A percentile compares a stretch with the other conserved stretches of the same genome.
Evolutionary conservation across 2,797 vertebrate species (phyloP).

Genomic region (Darevskia nairensis): DNA sequence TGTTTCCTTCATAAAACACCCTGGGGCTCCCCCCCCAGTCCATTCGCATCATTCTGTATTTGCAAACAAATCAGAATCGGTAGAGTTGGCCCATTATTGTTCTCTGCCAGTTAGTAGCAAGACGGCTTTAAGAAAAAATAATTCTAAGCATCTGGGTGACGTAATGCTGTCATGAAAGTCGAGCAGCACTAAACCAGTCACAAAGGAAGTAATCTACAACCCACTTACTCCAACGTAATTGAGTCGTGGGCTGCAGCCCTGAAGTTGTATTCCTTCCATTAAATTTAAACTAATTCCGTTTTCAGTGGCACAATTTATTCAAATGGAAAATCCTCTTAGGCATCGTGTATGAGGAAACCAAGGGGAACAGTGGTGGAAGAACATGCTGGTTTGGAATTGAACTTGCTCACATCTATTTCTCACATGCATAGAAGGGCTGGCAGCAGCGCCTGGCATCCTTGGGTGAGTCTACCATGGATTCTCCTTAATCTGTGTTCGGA

Average conservation of each 20-base stretch:
- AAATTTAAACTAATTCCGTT: not conserved
- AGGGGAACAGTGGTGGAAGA: constrained; percentile 17
- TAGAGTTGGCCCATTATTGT: not conserved
- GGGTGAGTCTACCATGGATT: not conserved
- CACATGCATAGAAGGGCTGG: not conserved
- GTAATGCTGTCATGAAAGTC: not conserved
- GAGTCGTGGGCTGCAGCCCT: not conserved
- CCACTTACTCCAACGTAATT: constrained; percentile 14
- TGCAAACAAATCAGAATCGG: constrained; percentile 28
- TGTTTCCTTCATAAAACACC: constrained; percentile 39
- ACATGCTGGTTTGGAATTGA: constrained; percentile 8
- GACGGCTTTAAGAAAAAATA: not conserved
- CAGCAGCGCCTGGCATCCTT: not conserved
- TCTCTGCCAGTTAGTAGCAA: constrained; percentile 22
- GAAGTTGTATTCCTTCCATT: not conserved
- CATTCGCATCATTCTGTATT: constrained; percentile 35
- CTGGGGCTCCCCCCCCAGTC: not conserved
- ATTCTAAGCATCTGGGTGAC: not conserved
- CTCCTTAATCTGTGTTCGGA: not conserved
- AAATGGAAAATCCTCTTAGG: not conserved
- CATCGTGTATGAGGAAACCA: not conserved
- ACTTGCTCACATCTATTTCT: constrained; percentile 36
- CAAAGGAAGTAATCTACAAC: constrained; percentile 13
- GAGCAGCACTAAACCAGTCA: not conserved
- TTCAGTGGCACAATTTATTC: not conserved